These are phyloP conservation scores for Sparus aurata DNA, from an alignment of 2,797 vertebrate genomes.

Conservation along the genomic window DNA sequence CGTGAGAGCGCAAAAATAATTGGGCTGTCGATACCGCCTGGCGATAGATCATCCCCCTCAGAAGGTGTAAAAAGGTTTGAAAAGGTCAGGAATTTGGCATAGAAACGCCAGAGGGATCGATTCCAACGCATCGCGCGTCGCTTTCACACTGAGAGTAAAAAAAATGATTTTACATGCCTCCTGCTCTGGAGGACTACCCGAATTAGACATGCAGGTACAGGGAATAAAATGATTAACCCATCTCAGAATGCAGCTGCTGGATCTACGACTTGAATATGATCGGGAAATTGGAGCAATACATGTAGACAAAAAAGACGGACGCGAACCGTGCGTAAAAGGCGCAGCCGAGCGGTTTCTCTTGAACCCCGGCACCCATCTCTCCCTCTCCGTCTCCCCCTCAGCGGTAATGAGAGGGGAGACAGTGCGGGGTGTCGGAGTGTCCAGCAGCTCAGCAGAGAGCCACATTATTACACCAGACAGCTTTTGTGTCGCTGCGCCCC, in stretches of 20 bases:
- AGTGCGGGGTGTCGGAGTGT: slow-evolving; percentile 12
- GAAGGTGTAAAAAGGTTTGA: slow-evolving; percentile 27
- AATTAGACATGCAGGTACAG: background rate
- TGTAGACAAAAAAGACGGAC: background rate
- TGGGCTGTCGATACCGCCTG: slow-evolving; percentile 37
- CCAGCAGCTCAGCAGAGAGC: background rate
- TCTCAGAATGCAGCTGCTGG: background rate
- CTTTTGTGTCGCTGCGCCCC: slow-evolving; percentile 9
- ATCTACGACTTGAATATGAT: background rate
- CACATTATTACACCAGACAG: slow-evolving; percentile 17
- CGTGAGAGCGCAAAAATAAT: slow-evolving; percentile 47
- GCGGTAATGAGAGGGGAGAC: background rate
- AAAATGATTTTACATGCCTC: background rate
- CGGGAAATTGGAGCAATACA: background rate
- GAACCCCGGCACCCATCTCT: background rate
- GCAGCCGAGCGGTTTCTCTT: slow-evolving; percentile 55
- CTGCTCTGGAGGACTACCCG: background rate
- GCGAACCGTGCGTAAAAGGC: slow-evolving; percentile 55
- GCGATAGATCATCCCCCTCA: slow-evolving; percentile 24
- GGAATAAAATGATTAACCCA: background rate
- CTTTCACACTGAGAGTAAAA: too few relatives aligned
- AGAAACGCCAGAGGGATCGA: slow-evolving; percentile 3
- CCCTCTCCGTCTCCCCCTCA: background rate
- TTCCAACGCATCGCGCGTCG: background rate
- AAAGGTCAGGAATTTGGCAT: slow-evolving; percentile 37